phyloP scores from a whole-genome alignment of 2,113 vertebrate species.

The Syrmaticus mikado region DNA sequence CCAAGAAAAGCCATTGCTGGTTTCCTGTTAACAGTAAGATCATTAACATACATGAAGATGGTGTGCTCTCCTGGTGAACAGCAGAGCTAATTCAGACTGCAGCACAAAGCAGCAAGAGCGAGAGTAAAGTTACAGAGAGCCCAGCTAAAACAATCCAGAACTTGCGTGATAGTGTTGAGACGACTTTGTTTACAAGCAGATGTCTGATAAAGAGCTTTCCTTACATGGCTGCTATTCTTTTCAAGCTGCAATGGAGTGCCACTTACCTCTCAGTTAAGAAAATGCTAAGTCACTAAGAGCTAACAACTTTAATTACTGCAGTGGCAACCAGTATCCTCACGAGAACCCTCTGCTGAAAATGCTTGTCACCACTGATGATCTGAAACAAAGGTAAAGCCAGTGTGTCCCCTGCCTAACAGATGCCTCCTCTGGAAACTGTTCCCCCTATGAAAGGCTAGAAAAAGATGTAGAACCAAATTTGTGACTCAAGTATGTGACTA shows the following conservation, averaged over 20 bases:
- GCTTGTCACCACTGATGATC: background rate
- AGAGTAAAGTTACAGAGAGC: background rate
- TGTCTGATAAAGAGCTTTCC: background rate
- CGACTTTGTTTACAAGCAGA: background rate
- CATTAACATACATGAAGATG: background rate
- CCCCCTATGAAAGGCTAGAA: background rate
- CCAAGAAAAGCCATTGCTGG: background rate
- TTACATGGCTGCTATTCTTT: background rate
- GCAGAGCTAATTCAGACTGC: background rate
- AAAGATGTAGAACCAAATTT: background rate
- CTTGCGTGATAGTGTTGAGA: background rate
- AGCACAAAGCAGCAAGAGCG: background rate
- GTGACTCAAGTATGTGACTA: background rate
- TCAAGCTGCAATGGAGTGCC: background rate
- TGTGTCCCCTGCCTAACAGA: background rate
- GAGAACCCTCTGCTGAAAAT: background rate
- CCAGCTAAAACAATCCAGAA: background rate
- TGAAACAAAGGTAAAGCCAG: background rate
- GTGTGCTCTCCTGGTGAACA: background rate
- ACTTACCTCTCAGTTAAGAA: background rate
- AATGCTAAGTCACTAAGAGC: background rate
- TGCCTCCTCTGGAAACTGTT: background rate
- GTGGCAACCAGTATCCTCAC: background rate
- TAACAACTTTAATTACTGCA: background rate
- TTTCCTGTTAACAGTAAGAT: background rate